These are phyloP conservation scores for Catostylus mosaicus DNA, from an alignment of 30 jellyfish, hydroid and myxozoan species.

Conservation along the genomic window DNA sequence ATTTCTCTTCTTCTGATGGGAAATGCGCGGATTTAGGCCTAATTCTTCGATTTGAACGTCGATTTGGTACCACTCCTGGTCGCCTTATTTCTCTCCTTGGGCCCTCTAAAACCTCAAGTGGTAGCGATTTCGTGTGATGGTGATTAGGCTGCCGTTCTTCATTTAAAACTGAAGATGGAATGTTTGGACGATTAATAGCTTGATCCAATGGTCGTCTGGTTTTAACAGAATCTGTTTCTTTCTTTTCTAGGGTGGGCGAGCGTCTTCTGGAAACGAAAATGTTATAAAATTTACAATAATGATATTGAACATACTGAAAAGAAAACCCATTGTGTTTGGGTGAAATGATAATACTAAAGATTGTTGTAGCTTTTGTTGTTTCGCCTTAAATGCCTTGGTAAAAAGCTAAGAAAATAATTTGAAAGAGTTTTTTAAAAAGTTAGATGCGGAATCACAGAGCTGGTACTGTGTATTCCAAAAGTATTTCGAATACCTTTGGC, in stretches of 20 bases:
- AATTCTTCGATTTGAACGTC: constrained; percentile 44
- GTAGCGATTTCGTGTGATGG: constrained; percentile 80
- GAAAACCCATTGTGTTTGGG: neutral
- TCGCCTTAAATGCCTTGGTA: no score
- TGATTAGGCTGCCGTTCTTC: constrained; percentile 34
- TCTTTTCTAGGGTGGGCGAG: constrained; percentile 6
- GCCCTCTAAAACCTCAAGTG: constrained; percentile 60
- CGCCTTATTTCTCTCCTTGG: constrained; percentile 54
- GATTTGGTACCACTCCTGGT: constrained; percentile 61
- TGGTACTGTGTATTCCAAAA: no score
- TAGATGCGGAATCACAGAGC: no score
- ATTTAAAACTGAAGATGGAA: neutral
- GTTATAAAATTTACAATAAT: no score
- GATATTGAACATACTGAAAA: neutral
- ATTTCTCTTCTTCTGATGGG: constrained; percentile 51
- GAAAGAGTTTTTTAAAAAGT: no score
- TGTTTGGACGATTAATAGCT: neutral
- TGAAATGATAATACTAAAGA: no score
- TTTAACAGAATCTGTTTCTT: constrained; percentile 7
- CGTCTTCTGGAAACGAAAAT: neutral
- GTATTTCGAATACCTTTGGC: no score
- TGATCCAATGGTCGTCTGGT: constrained; percentile 1
- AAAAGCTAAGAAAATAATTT: no score
- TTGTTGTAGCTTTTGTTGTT: no score
- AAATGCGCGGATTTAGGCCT: constrained; percentile 71